Evolutionary conservation across 2,888 invertebrate species (phyloP).

Genomic region (Oegoconia quadripuncta): DNA sequence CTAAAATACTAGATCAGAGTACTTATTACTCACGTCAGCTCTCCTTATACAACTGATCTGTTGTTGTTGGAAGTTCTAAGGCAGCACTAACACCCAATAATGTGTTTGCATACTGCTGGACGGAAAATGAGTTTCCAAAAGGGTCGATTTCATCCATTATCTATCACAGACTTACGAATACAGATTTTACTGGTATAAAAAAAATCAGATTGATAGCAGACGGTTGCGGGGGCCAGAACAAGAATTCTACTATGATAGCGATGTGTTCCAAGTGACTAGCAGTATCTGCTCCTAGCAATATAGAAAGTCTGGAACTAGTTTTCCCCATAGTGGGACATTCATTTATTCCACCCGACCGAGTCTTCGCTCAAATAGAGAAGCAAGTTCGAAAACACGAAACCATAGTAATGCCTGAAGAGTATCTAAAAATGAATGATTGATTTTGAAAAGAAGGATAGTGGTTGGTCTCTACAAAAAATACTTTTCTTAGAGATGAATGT

Average conservation of each 20-base stretch:
- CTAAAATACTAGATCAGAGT: constrained; percentile 30
- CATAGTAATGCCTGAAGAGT: too few species aligned
- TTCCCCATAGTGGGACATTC: constrained; percentile 26
- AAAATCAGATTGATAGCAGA: constrained; percentile 22
- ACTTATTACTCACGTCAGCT: constrained; percentile 38
- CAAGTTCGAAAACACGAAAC: constrained; percentile 17
- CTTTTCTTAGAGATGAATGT: too few species aligned
- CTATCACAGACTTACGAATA: constrained; percentile 14
- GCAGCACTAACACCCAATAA: constrained; percentile 21
- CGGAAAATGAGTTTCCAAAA: constrained; percentile 22
- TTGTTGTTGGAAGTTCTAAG: constrained; percentile 33
- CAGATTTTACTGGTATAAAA: constrained; percentile 15
- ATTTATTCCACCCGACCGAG: constrained; percentile 20
- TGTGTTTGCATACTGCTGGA: constrained; percentile 28
- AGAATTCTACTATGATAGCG: constrained; percentile 23
- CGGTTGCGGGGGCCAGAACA: constrained; percentile 28
- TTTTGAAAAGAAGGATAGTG: too few species aligned
- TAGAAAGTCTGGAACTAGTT: constrained; percentile 23
- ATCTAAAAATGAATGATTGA: too few species aligned
- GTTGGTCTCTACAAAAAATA: too few species aligned
- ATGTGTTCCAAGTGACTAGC: constrained; percentile 23
- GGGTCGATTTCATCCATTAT: constrained; percentile 20
- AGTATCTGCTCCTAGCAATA: background rate
- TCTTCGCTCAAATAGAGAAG: constrained; percentile 22
- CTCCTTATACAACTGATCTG: constrained; percentile 37